Conservation (phyloP, 2,797 vertebrate species). For the Hippocampus kuda region DNA sequence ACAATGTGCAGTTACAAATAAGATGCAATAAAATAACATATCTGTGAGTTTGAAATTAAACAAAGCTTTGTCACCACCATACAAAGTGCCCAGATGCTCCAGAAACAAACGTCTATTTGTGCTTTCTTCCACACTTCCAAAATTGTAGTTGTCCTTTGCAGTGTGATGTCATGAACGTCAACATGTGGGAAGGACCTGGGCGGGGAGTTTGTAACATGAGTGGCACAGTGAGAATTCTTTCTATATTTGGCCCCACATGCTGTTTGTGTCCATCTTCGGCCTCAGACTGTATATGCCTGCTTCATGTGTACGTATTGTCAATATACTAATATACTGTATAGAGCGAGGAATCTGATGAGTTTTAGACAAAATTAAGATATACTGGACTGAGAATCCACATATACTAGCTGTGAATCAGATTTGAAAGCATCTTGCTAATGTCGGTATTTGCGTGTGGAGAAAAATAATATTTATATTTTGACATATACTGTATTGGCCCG, state of each 20-base stretch:
- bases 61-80: slow-evolving; percentile 13
- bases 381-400: not conserved
- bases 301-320: not conserved
- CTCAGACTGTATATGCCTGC: not conserved
- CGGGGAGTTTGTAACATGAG: slow-evolving; percentile 45
- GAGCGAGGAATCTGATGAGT: not conserved
- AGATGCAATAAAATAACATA: too few species aligned
- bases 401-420: not conserved
- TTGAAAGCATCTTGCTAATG: not conserved
- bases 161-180: slow-evolving; percentile 32
- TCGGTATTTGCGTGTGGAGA: not conserved
- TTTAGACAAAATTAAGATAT: not conserved
- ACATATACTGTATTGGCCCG: too few species aligned
- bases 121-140: slow-evolving; percentile 14
- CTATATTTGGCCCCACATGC: slow-evolving; percentile 64
- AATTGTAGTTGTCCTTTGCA: slow-evolving; percentile 28
- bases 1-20: not conserved
- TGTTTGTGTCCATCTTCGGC: slow-evolving; percentile 66
- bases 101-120: slow-evolving; percentile 18
- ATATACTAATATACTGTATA: not conserved
- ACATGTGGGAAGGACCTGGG: slow-evolving; percentile 23
- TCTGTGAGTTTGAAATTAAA: not conserved
- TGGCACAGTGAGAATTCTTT: slow-evolving; percentile 36
- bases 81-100: not conserved
- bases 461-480: not conserved